A percentile compares a stretch with the other conserved stretches of the same genome.
phyloP scores from a whole-genome alignment of 1,140 invertebrate genomes.

The Drosophila teissieri region DNA sequence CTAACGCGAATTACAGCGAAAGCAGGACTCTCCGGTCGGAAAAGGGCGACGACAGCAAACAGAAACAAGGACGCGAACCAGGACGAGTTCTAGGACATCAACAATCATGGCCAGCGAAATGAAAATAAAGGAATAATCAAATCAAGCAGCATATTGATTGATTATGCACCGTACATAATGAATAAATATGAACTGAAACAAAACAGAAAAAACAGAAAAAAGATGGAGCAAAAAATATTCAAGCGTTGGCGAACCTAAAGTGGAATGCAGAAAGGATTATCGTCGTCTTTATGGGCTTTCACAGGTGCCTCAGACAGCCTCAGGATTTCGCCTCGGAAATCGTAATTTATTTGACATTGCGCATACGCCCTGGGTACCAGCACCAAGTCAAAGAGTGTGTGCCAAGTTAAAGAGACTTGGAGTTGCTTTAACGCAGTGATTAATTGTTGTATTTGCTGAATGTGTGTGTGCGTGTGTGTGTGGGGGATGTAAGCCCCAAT shows the following conservation, averaged over 20 bases:
- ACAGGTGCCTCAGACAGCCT: constrained; percentile 36
- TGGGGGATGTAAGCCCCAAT: background rate
- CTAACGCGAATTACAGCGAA: constrained; percentile 74
- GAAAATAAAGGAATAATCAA: constrained; percentile 81
- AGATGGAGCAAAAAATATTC: background rate
- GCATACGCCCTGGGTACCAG: constrained; percentile 73
- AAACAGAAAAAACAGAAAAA: constrained; percentile 31
- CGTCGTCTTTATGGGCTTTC: background rate
- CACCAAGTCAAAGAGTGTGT: constrained; percentile 44
- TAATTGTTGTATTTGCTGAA: constrained; percentile 60
- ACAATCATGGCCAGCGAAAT: constrained; percentile 75
- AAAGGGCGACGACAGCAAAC: constrained; percentile 23
- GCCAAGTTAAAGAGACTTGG: constrained; percentile 47
- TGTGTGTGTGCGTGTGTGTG: background rate
- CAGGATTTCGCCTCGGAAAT: constrained; percentile 33
- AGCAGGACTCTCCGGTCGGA: constrained; percentile 12
- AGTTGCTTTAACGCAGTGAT: constrained; percentile 76
- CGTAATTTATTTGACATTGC: constrained; percentile 78
- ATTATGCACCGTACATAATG: constrained; percentile 79
- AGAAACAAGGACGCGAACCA: constrained; percentile 27
- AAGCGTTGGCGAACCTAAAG: background rate
- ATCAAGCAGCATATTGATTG: constrained; percentile 82
- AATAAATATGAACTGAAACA: constrained; percentile 56
- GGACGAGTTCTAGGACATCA: constrained; percentile 62
- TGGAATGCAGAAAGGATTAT: constrained; percentile 39